These are phyloP conservation scores for Electrophaes corylata DNA, from an alignment of 2,888 invertebrate genomes.

Conservation along the genomic window DNA sequence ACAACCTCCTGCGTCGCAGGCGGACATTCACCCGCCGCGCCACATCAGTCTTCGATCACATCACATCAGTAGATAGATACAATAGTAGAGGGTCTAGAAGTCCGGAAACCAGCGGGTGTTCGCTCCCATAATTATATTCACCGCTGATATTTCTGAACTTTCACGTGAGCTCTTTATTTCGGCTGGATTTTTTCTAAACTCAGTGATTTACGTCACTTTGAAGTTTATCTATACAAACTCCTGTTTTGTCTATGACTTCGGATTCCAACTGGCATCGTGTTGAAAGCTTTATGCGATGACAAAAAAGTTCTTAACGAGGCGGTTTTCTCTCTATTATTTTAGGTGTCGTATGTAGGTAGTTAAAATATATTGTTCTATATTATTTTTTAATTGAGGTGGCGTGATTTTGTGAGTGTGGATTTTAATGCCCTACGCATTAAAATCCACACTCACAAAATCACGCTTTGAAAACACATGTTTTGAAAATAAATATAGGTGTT, in stretches of 20 bases:
- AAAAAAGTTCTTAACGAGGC: conserved; percentile 72
- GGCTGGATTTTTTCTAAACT: conserved; percentile 73
- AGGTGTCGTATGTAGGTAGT: conserved; percentile 17
- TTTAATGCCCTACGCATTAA: too few species aligned
- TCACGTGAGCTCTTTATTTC: conserved; percentile 81
- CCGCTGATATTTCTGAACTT: conserved; percentile 81
- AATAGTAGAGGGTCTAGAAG: conserved; percentile 61
- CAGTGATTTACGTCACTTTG: conserved; percentile 77
- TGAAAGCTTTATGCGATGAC: conserved; percentile 76
- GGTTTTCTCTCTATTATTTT: conserved; percentile 53
- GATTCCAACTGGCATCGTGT: conserved; percentile 72
- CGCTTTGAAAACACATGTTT: too few species aligned
- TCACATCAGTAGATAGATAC: conserved; percentile 23
- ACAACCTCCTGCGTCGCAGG: too few species aligned
- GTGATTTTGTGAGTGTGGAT: conserved; percentile 2
- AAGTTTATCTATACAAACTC: conserved; percentile 21
- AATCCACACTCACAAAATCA: too few species aligned
- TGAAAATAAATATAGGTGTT: too few species aligned
- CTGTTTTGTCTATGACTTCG: conserved; percentile 63
- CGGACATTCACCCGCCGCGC: too few species aligned
- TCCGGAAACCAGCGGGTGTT: conserved; percentile 81
- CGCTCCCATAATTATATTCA: conserved; percentile 81
- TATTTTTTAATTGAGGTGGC: conserved; percentile 11
- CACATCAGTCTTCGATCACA: too few species aligned
- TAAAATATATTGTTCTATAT: conserved; percentile 31